Conservation (phyloP, 2,888 invertebrate genomes). For the Amiota minor region DNA sequence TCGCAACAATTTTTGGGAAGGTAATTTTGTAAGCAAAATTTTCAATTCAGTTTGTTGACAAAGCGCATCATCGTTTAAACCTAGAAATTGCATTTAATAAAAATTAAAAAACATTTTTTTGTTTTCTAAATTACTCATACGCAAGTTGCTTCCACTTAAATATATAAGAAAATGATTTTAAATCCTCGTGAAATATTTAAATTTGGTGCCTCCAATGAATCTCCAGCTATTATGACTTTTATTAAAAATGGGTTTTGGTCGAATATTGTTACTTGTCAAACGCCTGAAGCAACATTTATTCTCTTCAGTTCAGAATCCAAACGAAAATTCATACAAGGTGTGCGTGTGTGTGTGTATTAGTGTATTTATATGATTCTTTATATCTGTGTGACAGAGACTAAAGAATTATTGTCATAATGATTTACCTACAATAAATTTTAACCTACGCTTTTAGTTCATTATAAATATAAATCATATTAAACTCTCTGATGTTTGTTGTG, state of each 20-base stretch:
- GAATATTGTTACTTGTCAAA: conserved; percentile 35
- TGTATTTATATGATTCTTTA: background rate
- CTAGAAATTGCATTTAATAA: too few species aligned
- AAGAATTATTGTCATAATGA: too few species aligned
- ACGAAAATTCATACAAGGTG: conserved; percentile 11
- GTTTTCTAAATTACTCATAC: background rate
- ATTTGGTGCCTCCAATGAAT: conserved; percentile 6
- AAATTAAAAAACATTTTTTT: too few species aligned
- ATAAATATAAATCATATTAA: too few species aligned
- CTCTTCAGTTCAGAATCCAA: conserved; percentile 10
- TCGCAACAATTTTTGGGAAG: background rate
- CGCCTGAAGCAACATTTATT: conserved; percentile 37
- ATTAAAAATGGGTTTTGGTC: conserved; percentile 30
- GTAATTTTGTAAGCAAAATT: conserved; percentile 52
- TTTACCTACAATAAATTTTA: too few species aligned
- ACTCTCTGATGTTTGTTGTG: background rate
- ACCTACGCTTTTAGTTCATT: too few species aligned
- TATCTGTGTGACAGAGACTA: background rate
- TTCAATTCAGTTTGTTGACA: conserved; percentile 55
- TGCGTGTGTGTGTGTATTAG: background rate
- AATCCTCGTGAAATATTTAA: background rate
- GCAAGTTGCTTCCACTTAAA: background rate
- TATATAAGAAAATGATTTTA: conserved; percentile 3
- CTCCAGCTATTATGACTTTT: conserved; percentile 7
- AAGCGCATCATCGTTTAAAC: conserved; percentile 16